Conservation (phyloP, 2,113 vertebrate genomes). For the Anarhynchus alexandrinus region DNA sequence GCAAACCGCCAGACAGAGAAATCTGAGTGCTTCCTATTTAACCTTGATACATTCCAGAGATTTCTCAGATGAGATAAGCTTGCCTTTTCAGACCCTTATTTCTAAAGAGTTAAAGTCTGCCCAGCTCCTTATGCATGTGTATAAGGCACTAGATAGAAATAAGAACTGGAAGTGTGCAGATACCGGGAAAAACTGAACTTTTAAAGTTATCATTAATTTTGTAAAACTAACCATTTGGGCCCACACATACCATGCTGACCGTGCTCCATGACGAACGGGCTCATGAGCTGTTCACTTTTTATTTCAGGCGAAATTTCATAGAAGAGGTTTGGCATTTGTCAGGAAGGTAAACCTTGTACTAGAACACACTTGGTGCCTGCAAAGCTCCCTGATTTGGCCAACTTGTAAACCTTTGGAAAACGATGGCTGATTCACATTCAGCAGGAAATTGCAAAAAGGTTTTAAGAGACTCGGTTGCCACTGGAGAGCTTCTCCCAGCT, state of each 20-base stretch:
- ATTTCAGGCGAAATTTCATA: background rate
- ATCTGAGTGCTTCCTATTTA: background rate
- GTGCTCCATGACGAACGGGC: fast-evolving
- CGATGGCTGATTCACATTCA: background rate
- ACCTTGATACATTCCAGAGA: background rate
- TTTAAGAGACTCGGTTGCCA: background rate
- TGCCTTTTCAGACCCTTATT: background rate
- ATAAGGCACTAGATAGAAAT: background rate
- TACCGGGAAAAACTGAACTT: background rate
- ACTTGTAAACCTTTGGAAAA: background rate
- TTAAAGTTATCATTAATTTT: background rate
- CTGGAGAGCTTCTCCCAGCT: background rate
- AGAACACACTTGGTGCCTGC: background rate
- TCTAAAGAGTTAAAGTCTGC: background rate
- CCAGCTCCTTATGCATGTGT: fast-evolving
- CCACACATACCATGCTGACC: background rate
- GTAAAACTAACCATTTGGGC: background rate
- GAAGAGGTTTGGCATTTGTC: background rate
- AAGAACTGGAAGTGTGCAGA: background rate
- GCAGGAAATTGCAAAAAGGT: background rate
- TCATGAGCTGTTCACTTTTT: background rate
- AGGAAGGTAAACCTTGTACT: background rate
- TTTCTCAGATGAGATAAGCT: background rate
- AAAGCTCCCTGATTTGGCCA: background rate
- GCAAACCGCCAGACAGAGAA: background rate